Percentiles rank a stretch among this genome's conserved stretches.
phyloP scores from a whole-genome alignment of 2,888 invertebrate genomes.

The Sympetrum striolatum region DNA sequence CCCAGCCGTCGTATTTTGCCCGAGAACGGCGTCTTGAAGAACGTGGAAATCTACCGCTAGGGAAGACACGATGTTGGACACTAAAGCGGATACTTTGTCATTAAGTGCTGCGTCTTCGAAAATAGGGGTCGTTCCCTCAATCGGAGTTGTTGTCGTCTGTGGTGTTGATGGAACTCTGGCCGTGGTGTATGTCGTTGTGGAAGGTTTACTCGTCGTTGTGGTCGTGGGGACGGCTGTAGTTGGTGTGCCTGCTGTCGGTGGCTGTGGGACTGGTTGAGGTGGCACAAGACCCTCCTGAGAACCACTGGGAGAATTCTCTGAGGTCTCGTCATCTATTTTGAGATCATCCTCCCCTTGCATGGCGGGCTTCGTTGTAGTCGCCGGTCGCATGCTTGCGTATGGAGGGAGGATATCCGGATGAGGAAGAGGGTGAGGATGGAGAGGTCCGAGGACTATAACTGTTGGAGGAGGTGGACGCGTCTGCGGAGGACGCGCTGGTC shows the following conservation, averaged over 20 bases:
- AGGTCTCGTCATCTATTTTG: not conserved
- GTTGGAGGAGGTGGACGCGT: conserved; percentile 60
- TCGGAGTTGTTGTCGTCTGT: not conserved
- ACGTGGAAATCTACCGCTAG: conserved; percentile 84
- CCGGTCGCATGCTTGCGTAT: conserved; percentile 46
- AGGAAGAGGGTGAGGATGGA: not conserved
- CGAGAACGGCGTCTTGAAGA: conserved; percentile 74
- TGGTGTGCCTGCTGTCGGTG: conserved; percentile 46
- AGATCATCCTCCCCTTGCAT: conserved; percentile 22
- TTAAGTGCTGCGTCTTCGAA: conserved; percentile 81
- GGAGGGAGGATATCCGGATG: not conserved
- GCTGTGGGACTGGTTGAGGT: conserved; percentile 10
- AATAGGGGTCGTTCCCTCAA: conserved; percentile 71
- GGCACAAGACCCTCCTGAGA: not conserved
- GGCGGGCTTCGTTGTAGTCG: conserved; percentile 15
- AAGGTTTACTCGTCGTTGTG: conserved; percentile 46
- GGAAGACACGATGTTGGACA: conserved; percentile 83
- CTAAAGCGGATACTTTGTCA: conserved; percentile 81
- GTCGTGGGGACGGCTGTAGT: conserved; percentile 19
- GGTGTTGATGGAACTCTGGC: conserved; percentile 58
- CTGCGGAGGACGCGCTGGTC: conserved; percentile 47
- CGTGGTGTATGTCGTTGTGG: conserved; percentile 43
- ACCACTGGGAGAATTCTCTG: not conserved
- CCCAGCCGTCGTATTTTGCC: conserved; percentile 57
- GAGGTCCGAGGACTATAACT: conserved; percentile 66